phyloP scores from a whole-genome alignment of 1,140 invertebrate species.

The Armadillidium nasatum region DNA sequence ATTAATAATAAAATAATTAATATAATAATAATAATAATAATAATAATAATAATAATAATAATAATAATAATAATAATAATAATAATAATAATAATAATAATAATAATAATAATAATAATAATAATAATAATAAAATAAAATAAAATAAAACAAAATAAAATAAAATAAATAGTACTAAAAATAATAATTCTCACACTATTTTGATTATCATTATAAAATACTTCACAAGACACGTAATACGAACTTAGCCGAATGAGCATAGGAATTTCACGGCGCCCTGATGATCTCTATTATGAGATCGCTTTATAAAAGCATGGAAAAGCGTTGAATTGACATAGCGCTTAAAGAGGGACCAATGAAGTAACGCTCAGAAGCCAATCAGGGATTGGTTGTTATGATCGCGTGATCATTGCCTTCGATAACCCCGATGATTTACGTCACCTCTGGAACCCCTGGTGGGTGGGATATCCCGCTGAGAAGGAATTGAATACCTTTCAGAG shows the following conservation, averaged over 20 bases:
- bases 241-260: background rate
- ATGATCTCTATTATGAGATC: background rate
- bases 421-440: slow-evolving; percentile 1
- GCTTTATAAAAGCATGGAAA: background rate
- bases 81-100: too few species aligned
- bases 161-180: too few species aligned
- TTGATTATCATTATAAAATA: background rate
- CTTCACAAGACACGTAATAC: background rate
- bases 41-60: too few species aligned
- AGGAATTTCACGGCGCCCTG: background rate
- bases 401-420: background rate
- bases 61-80: too few species aligned
- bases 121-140: too few species aligned
- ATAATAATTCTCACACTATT: background rate
- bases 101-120: too few species aligned
- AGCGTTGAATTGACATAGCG: background rate
- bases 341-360: background rate
- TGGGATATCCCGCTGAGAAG: slow-evolving; percentile 4
- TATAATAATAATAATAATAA: too few species aligned
- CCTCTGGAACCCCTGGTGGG: background rate
- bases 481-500: slow-evolving; percentile 4
- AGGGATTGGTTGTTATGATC: background rate
- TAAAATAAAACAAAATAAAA: too few species aligned
- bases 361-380: background rate
- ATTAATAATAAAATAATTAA: too few species aligned